phyloP scores from a whole-genome alignment of 2,888 invertebrate genomes.

The Cheilosia impressa region DNA sequence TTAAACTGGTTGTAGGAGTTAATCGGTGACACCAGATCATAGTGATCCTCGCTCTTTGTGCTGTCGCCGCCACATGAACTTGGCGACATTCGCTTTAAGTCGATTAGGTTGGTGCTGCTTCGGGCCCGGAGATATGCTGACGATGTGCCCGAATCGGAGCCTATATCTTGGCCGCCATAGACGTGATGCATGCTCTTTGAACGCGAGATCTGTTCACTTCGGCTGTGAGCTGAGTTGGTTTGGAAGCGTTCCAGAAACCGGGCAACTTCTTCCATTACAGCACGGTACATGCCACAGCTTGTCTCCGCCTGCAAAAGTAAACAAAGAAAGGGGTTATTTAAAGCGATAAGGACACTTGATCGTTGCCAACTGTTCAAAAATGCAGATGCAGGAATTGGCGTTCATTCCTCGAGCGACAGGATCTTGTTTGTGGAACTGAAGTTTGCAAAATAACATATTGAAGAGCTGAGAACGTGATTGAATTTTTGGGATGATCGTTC shows the following conservation, averaged over 20 bases:
- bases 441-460: no score
- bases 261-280: slow-evolving; percentile 88
- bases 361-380: not conserved
- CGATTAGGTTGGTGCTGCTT: slow-evolving; percentile 82
- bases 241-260: slow-evolving; percentile 86
- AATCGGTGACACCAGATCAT: slow-evolving; percentile 79
- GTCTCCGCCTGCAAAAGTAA: slow-evolving; percentile 85
- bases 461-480: no score
- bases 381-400: no score
- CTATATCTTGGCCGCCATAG: slow-evolving; percentile 77
- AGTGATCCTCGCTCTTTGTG: slow-evolving; percentile 76
- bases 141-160: slow-evolving; percentile 69
- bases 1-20: slow-evolving; percentile 84
- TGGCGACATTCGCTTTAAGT: slow-evolving; percentile 67
- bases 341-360: no score
- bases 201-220: slow-evolving; percentile 81
- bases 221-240: slow-evolving; percentile 74
- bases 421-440: no score
- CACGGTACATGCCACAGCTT: slow-evolving; percentile 88
- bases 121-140: slow-evolving; percentile 79
- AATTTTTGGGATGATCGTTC: no score
- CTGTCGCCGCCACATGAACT: slow-evolving; percentile 60
- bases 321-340: not conserved
- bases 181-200: slow-evolving; percentile 83
- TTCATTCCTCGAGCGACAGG: no score